Conservation (phyloP, 2,888 invertebrate species). For the Fragum fragum region DNA sequence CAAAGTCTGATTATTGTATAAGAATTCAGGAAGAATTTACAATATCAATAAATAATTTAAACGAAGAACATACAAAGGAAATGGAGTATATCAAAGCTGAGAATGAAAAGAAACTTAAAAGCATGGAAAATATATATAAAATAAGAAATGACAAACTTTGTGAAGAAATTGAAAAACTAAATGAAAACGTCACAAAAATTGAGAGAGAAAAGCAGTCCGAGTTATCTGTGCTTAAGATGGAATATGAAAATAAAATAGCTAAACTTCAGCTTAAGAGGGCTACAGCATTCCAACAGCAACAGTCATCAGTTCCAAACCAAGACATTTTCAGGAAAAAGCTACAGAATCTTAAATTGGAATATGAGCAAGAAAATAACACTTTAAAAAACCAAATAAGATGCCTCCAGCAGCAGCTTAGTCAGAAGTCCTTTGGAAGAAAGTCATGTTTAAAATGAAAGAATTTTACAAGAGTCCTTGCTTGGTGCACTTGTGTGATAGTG, state of each 20-base stretch:
- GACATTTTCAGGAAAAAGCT: constrained; percentile 72
- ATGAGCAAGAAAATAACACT: constrained; percentile 60
- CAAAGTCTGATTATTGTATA: constrained; percentile 8
- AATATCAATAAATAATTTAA: constrained; percentile 2
- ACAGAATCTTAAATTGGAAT: constrained; percentile 68
- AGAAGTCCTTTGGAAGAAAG: constrained; percentile 16
- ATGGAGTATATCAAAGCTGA: constrained; percentile 28
- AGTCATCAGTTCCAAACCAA: constrained; percentile 59
- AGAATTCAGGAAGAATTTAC: constrained; percentile 31
- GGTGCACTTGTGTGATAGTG: too few relatives aligned
- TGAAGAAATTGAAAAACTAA: constrained; percentile 56
- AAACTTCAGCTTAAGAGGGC: constrained; percentile 64
- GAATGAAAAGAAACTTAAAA: constrained; percentile 29
- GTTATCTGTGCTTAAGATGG: constrained; percentile 51
- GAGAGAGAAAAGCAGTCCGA: constrained; percentile 57
- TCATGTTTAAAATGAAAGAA: too few relatives aligned
- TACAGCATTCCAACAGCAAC: constrained; percentile 46
- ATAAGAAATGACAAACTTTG: constrained; percentile 32
- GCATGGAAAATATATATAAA: constrained; percentile 32
- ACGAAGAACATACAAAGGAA: constrained; percentile 29
- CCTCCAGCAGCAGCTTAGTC: constrained; percentile 40
- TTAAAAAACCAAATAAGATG: constrained; percentile 54
- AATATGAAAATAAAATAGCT: constrained; percentile 68
- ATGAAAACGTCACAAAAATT: constrained; percentile 28
- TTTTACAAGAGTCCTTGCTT: too few relatives aligned